These are phyloP conservation scores for Euplagia quadripunctaria DNA, from an alignment of 2,888 invertebrate species.

Conservation along the genomic window DNA sequence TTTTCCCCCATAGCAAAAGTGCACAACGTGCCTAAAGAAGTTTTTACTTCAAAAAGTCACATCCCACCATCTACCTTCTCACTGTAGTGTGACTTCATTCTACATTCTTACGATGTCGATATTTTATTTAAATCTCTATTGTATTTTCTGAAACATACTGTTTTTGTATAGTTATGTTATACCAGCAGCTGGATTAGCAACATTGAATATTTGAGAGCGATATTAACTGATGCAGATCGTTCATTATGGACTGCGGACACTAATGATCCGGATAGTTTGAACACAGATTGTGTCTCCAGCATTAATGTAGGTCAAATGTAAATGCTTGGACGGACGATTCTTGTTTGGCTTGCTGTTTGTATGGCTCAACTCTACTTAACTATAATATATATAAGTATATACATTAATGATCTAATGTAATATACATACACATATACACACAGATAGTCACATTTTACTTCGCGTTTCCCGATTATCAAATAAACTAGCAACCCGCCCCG, in stretches of 20 bases:
- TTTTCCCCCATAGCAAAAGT: too few species aligned
- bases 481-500: too few species aligned
- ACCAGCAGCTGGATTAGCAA: neutral
- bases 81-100: neutral
- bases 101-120: too few species aligned
- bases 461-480: too few species aligned
- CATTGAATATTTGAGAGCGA: neutral
- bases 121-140: neutral
- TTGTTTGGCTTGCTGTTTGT: neutral
- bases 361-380: neutral
- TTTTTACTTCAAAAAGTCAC: too few species aligned
- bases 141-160: neutral
- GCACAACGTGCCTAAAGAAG: too few species aligned
- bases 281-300: neutral
- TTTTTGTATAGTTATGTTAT: neutral
- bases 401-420: neutral
- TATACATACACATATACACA: neutral
- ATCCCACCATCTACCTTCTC: neutral
- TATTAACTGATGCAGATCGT: neutral
- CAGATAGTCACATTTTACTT: too few species aligned
- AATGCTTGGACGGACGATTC: neutral
- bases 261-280: constrained; percentile 1
- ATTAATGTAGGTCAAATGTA: constrained; percentile 5
- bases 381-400: too few species aligned
- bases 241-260: constrained; percentile 12